Conservation (phyloP, 2,797 vertebrate species). For the Stomatorhinus walkeri region DNA sequence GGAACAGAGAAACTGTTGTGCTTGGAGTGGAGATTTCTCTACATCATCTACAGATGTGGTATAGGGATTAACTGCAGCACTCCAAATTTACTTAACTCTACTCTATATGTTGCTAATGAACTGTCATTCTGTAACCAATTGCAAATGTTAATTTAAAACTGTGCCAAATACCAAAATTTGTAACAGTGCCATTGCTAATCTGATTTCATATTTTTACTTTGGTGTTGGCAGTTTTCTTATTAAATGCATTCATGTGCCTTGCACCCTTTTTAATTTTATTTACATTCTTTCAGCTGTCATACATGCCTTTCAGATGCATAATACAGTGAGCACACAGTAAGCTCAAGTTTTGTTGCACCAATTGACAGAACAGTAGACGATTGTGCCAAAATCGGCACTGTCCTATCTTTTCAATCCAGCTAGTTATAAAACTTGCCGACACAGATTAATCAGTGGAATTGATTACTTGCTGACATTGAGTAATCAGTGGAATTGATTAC, state of each 20-base stretch:
- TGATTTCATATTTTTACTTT: slow-evolving; percentile 40
- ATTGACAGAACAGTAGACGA: too few relatives aligned
- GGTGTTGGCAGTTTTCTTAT: slow-evolving; percentile 49
- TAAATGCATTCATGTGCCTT: slow-evolving; percentile 47
- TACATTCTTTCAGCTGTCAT: neutral
- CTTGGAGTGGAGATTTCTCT: slow-evolving; percentile 7
- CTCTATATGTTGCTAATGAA: slow-evolving; percentile 37
- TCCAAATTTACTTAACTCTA: slow-evolving; percentile 28
- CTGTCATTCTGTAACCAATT: slow-evolving; percentile 40
- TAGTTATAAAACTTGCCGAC: too few relatives aligned
- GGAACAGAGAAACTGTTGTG: neutral
- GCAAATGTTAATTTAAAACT: slow-evolving; percentile 42
- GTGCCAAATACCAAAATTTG: slow-evolving; percentile 46
- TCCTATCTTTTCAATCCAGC: too few relatives aligned
- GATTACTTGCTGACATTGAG: too few relatives aligned
- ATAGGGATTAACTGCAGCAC: slow-evolving; percentile 35
- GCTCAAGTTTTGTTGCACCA: too few relatives aligned
- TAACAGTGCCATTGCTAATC: slow-evolving; percentile 40
- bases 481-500: too few relatives aligned
- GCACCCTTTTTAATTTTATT: neutral
- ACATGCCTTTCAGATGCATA: neutral
- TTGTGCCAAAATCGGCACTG: too few relatives aligned
- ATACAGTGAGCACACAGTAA: neutral
- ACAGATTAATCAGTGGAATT: too few relatives aligned
- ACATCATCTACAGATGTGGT: slow-evolving; percentile 35